Evolutionary conservation across 2,888 invertebrate genomes (phyloP), one percentile per base, ranked within the genome.

Genomic region (Meteorus colon): DNA sequence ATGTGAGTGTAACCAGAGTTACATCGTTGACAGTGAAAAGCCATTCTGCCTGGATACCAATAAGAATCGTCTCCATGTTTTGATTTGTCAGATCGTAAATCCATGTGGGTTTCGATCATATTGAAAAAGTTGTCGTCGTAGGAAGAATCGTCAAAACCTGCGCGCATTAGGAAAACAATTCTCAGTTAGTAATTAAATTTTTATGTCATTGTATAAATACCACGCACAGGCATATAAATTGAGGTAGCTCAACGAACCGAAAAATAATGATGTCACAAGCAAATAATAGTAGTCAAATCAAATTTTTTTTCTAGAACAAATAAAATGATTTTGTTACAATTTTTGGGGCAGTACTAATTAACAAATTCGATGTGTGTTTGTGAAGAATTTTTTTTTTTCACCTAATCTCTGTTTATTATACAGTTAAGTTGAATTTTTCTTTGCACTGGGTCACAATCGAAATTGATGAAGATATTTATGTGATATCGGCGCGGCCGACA

Each of bases 21-120:
- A 80, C 91, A 91, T 24, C 87, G 85, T 0, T 90, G 90, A 83
- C 90, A 90, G 67, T 88, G 85, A 76, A 89, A 90, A 14, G 85
- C 75, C 82, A 84, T 84, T 74, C 82, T 88, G n/a, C 82, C 83
- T 0, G 82, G 71, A 8, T 84, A 83, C 86, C 86, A 87, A 48
- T 83, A 81, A 0, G 83, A 76, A 1, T 82, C 85, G 14, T 86
- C 84, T 74, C 85, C 86, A 19, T 78, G 78, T 24, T 83, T 81
- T n/a, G 77, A 77, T 8, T 78, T 82, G 27, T 71, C 75, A 5
- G 74, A 75, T 12, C 78, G 74, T 72, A 83, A 79, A 16, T 85
- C 83, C 78, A 82, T 74, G 71, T 83, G 83, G n/a, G 81, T 74
- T 29, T 84, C 76, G 70, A 85, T 75, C 37, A 85, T 80, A 51